phyloP scores from a whole-genome alignment of 1,140 invertebrate genomes.

The Harpegnathos saltator region DNA sequence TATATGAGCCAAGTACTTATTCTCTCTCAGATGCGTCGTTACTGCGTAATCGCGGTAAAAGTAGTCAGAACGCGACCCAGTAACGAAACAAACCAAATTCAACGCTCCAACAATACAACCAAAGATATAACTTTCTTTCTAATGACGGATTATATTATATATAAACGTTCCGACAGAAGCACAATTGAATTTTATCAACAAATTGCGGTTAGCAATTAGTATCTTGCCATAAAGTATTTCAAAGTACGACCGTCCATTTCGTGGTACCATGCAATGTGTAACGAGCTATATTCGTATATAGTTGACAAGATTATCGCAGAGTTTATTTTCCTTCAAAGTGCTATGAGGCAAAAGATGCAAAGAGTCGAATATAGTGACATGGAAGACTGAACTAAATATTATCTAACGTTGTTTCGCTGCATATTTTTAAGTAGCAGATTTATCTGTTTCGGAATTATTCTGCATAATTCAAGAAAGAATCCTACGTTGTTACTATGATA shows the following conservation, averaged over 20 bases:
- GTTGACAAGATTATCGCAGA: slow-evolving; percentile 30
- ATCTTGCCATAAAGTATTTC: slow-evolving; percentile 61
- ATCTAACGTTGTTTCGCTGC: slow-evolving; percentile 37
- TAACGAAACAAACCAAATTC: slow-evolving; percentile 37
- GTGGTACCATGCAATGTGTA: slow-evolving; percentile 16
- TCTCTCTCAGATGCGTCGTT: slow-evolving; percentile 88
- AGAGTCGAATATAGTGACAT: slow-evolving; percentile 12
- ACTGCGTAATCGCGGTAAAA: slow-evolving; percentile 77
- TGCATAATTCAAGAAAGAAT: neutral
- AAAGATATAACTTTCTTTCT: slow-evolving; percentile 25
- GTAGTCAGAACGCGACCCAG: slow-evolving; percentile 42
- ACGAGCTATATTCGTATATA: slow-evolving; percentile 37
- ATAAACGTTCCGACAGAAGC: slow-evolving; percentile 39
- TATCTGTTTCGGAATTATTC: slow-evolving; percentile 45
- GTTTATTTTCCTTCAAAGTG: slow-evolving; percentile 38
- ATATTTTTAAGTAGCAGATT: slow-evolving; percentile 16
- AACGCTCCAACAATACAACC: slow-evolving; percentile 41
- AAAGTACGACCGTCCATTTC: slow-evolving; percentile 71
- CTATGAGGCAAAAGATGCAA: slow-evolving; percentile 20
- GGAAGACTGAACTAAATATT: slow-evolving; percentile 65
- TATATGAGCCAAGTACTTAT: slow-evolving; percentile 93
- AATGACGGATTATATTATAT: slow-evolving; percentile 8
- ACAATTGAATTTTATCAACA: slow-evolving; percentile 39
- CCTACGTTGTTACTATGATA: slow-evolving; percentile 37
- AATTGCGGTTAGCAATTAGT: slow-evolving; percentile 41